Evolutionary conservation across 30 jellyfish, hydroid and myxozoan genomes (phyloP).

Genomic region (Rhopilema esculentum): DNA sequence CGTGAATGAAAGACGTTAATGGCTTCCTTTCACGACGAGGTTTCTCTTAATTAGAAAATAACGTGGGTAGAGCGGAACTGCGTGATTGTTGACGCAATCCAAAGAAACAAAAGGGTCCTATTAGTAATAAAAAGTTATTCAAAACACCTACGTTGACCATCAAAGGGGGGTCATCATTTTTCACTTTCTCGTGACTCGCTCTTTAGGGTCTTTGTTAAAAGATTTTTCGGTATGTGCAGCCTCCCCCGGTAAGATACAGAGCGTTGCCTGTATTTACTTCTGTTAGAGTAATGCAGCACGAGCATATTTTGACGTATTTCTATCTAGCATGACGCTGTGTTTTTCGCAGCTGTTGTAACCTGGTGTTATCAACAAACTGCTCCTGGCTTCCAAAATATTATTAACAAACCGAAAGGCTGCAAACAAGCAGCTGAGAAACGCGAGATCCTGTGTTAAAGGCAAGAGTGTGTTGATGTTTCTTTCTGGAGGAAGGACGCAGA

Average conservation of each 20-base stretch:
- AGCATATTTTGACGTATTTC: too few species aligned
- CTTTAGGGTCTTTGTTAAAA: background rate
- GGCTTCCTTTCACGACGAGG: background rate
- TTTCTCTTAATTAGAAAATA: background rate
- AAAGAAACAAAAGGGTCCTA: background rate
- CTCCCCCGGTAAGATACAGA: background rate
- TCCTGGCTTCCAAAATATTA: too few species aligned
- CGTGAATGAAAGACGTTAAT: too few species aligned
- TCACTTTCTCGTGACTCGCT: background rate
- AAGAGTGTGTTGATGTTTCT: too few species aligned
- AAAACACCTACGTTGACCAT: background rate
- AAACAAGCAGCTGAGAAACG: too few species aligned
- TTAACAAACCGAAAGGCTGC: too few species aligned
- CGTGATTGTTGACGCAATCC: background rate
- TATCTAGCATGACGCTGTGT: too few species aligned
- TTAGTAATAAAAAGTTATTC: background rate
- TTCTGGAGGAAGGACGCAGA: too few species aligned
- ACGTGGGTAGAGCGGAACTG: background rate
- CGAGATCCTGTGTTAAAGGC: too few species aligned
- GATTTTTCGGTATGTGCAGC: background rate
- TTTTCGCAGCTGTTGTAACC: too few species aligned
- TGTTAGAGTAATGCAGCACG: background rate
- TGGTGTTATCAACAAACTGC: too few species aligned
- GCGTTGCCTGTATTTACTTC: background rate
- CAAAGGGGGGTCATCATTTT: background rate